A percentile compares a stretch with the other conserved stretches of the same genome.
These are phyloP conservation scores for Boloria selene DNA, from an alignment of 2,888 invertebrate genomes.

Conservation along the genomic window DNA sequence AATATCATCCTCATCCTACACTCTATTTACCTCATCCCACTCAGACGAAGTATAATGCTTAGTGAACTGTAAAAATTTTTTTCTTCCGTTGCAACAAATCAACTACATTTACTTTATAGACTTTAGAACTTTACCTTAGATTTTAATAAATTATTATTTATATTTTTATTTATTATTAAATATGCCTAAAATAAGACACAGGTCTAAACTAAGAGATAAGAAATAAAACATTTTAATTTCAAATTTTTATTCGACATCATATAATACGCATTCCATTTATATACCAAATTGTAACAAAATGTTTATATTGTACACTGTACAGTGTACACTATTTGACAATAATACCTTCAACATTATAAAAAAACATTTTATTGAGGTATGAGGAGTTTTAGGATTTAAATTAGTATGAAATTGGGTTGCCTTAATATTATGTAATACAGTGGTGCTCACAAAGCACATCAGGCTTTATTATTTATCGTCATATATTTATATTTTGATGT, in stretches of 20 bases:
- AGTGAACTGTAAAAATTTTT: conserved; percentile 1
- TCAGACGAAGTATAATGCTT: conserved; percentile 8
- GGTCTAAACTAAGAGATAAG: not conserved
- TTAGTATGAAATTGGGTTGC: conserved; percentile 14
- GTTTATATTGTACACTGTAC: conserved; percentile 55
- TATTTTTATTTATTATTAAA: not conserved
- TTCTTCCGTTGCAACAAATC: not conserved
- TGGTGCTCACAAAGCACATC: conserved; percentile 5
- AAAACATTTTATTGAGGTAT: conserved; percentile 24
- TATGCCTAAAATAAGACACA: not conserved
- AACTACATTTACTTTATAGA: not conserved
- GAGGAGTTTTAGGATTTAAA: conserved; percentile 10
- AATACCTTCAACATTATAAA: not conserved
- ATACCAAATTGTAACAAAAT: conserved; percentile 82
- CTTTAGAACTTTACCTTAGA: not conserved
- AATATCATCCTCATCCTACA: conserved; percentile 23
- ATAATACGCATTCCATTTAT: conserved; percentile 75
- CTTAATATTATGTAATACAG: conserved; percentile 6
- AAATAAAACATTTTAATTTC: conserved; percentile 35
- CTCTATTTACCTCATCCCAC: conserved; percentile 23
- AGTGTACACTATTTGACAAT: conserved; percentile 21
- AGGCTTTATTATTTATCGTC: conserved; percentile 3
- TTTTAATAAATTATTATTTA: not conserved
- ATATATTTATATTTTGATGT: not conserved
- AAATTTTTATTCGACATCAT: conserved; percentile 75